Conservation (phyloP, 2,888 invertebrate species). For the Fissipunctia ypsillon region DNA sequence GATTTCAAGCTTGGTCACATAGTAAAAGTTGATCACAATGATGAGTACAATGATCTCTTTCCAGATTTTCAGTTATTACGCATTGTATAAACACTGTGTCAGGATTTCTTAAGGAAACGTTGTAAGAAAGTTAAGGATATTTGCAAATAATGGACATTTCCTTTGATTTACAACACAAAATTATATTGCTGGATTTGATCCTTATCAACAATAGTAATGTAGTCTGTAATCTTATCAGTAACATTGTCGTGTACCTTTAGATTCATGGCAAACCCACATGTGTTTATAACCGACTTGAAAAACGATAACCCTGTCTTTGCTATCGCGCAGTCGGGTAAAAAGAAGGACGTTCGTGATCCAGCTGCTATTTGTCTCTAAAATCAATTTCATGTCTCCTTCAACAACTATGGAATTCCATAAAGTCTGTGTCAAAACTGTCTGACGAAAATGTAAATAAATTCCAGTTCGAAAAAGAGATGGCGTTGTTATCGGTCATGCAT, state of each 20-base stretch:
- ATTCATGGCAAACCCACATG: neutral
- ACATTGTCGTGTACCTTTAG: neutral
- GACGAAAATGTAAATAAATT: neutral
- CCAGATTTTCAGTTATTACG: too few relatives aligned
- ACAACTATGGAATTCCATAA: neutral
- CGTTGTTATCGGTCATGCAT: too few relatives aligned
- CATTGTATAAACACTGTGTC: too few relatives aligned
- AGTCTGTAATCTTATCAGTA: conserved; percentile 20
- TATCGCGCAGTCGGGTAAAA: neutral
- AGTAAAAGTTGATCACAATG: too few relatives aligned
- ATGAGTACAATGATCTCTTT: too few relatives aligned
- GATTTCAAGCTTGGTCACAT: too few relatives aligned
- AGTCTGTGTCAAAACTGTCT: neutral
- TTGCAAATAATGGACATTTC: conserved; percentile 17
- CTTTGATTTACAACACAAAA: conserved; percentile 27
- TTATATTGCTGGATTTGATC: neutral
- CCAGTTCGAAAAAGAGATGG: too few relatives aligned
- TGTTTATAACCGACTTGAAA: neutral
- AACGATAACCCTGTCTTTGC: neutral
- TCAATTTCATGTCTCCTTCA: neutral
- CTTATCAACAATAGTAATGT: neutral
- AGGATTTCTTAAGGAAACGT: neutral
- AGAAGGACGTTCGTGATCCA: neutral
- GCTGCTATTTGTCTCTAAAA: neutral
- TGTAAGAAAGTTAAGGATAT: conserved; percentile 7